Base-by-base conservation (phyloP, 2,888 invertebrate genomes). In the Teleogryllus oceanicus region DNA sequence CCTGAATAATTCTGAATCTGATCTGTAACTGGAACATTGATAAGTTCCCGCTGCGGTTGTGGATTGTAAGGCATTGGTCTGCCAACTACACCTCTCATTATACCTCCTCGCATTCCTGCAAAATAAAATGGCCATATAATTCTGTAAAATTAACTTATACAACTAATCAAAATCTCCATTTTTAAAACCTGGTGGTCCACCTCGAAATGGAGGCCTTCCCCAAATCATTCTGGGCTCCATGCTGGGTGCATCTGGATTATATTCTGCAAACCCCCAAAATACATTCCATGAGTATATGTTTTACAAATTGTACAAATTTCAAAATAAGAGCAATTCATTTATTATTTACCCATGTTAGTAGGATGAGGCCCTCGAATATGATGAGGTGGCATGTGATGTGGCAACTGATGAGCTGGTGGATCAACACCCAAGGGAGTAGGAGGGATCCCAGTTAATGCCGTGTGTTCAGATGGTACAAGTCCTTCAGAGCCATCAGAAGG, bases 191-290 rank as follows among this genome's bases (percentile, higher is more conserved):
- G 86, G 21, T 78, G 77, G 85, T 24, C 84, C 85, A 8, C 84
- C 82, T 83, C 84, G 83, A 83, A 85, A 82, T 84, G 85, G 84
- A 2, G 84, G 84, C 49, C 84, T 76, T 24, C 80, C 80, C 80
- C 78, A 79, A 83, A 76, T 77, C 81, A 85, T 83, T 83, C 87
- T 78, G 83, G 87, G 82, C 83, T 89, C 89, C 86, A 95, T 92
- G 84, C 93, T 94, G 18, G 95, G 95, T 13, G 94, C 92, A 84
- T 94, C 92, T 0, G 95, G 95, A 87, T 95, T 95, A 87, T 95
- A 94, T 83, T 94, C 94, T 88, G 87, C 50, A 11, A 74, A 12
- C 75, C 11, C 62, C 49, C 37, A 37, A 37, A 37, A 37, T 37
- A 8, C 50, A n/a, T 24, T 2, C 4, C 37, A 37, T 49, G 50